Conservation (phyloP, 2,888 invertebrate species). For the Euplexia lucipara region DNA sequence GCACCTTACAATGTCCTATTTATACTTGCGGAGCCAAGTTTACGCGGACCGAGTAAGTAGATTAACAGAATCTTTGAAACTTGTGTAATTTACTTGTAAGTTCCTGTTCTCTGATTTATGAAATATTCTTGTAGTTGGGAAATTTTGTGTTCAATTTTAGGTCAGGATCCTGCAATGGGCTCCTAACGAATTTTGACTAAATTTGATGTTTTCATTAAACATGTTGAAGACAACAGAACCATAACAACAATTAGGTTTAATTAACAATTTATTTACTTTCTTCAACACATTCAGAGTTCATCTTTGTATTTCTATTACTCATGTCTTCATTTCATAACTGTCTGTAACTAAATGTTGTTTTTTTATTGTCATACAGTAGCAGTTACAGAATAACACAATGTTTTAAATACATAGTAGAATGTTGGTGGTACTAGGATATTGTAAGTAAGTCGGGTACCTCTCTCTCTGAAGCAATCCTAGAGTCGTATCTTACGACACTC, state of each 20-base stretch:
- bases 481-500: slow-evolving; percentile 28
- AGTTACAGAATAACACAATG: background rate
- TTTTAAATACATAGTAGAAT: background rate
- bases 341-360: background rate
- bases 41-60: slow-evolving; percentile 33
- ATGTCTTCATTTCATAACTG: background rate
- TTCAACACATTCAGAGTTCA: too few relatives aligned
- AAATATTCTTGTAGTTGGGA: slow-evolving; percentile 22
- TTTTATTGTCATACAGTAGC: background rate
- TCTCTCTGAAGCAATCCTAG: slow-evolving; percentile 22
- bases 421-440: background rate
- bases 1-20: slow-evolving; percentile 36
- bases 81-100: slow-evolving; percentile 46
- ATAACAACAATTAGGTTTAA: too few relatives aligned
- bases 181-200: background rate
- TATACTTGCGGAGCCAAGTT: slow-evolving; percentile 36
- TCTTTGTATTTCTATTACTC: background rate
- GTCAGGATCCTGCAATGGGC: background rate
- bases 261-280: too few relatives aligned
- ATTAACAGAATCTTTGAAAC: slow-evolving; percentile 56
- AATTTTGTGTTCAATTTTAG: slow-evolving; percentile 7
- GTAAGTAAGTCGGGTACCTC: background rate
- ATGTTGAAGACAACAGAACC: too few relatives aligned
- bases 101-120: slow-evolving; percentile 29
- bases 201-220: background rate